A percentile compares a stretch with the other conserved stretches of the same genome.
phyloP scores from a whole-genome alignment of 2,888 invertebrate genomes.

The Tenthredo livida region DNA sequence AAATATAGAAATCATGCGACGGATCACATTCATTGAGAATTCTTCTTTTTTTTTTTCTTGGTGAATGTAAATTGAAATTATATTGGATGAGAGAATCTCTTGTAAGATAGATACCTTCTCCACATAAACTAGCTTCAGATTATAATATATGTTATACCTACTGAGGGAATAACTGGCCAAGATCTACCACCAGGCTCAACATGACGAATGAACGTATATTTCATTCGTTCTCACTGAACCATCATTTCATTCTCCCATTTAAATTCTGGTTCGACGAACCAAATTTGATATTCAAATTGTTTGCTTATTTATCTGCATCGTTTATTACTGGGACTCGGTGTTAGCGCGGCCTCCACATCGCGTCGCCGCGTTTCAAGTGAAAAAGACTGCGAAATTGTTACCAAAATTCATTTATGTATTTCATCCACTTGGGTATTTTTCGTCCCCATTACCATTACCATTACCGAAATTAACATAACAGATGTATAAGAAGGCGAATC shows the following conservation, averaged over 20 bases:
- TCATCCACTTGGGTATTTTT: background rate
- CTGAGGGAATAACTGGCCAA: conserved; percentile 5
- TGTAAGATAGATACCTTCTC: background rate
- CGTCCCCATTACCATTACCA: background rate
- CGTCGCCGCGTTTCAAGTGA: background rate
- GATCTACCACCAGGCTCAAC: background rate
- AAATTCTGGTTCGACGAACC: conserved; percentile 22
- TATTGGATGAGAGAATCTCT: conserved; percentile 15
- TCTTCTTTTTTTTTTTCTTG: no score
- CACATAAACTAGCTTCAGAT: background rate
- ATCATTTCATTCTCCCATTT: conserved; percentile 17
- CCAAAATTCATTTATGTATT: conserved; percentile 6
- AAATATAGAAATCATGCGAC: conserved; percentile 6
- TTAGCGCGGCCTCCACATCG: background rate
- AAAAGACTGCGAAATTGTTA: conserved; percentile 18
- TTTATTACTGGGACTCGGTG: conserved; percentile 6
- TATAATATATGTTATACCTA: background rate
- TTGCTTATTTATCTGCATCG: conserved; percentile 31
- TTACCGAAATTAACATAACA: background rate
- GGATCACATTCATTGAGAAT: background rate
- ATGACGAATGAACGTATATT: conserved; percentile 41
- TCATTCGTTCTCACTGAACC: conserved; percentile 4
- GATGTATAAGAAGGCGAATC: background rate
- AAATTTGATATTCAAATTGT: conserved; percentile 46
- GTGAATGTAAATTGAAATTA: conserved; percentile 25